Evolutionary conservation across 2,797 vertebrate species (phyloP), one percentile per base, ranked within the genome.

Genomic region (Hozukius guyotensis): DNA sequence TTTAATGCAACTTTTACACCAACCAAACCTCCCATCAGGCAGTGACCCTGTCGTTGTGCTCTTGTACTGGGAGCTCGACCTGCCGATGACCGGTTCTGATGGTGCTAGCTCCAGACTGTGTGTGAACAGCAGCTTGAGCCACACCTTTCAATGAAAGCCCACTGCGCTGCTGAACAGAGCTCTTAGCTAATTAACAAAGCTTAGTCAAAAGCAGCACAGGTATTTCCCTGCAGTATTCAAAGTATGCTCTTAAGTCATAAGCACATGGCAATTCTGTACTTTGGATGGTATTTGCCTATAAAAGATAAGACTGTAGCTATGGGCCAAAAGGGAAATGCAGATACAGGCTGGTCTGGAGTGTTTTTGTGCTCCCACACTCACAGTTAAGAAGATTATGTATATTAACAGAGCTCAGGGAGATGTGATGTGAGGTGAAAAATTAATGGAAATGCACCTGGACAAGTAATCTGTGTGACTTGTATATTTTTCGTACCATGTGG

Each of bases 71-170:
- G 46, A 74, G 77, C 64, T 80, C 64, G 73, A 72, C 2, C 8
- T 24, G 72, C 81, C 79, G 70, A 53, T 46, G 81, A 42, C 64
- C 77, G 81, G 55, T 73, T 83, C 80, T 9, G 11, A 46, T 77
- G 10, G n/a, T 88, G 93, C 92, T 91, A 93, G 65, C 78, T 77
- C 75, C 34, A 25, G 72, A 82, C 62, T 68, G 81, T 65, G 81
- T 79, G 84, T 85, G 78, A 85, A 74, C 62, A 63, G 75, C 61
- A 64, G 66, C 60, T 77, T 60, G 27, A 63, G 77, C 56, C 76
- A 79, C 81, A 72, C 77, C 65, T 80, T 65, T 67, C 42, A 12
- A 38, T 53, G 6, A 72, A 85, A 75, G 29, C 18, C 53, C 46
- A 62, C 74, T 49, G 61, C 38, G 13, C 78, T 74, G 25, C 78